Evolutionary conservation across 2,888 invertebrate species (phyloP).

Genomic region (Meteorus cinctellus): DNA sequence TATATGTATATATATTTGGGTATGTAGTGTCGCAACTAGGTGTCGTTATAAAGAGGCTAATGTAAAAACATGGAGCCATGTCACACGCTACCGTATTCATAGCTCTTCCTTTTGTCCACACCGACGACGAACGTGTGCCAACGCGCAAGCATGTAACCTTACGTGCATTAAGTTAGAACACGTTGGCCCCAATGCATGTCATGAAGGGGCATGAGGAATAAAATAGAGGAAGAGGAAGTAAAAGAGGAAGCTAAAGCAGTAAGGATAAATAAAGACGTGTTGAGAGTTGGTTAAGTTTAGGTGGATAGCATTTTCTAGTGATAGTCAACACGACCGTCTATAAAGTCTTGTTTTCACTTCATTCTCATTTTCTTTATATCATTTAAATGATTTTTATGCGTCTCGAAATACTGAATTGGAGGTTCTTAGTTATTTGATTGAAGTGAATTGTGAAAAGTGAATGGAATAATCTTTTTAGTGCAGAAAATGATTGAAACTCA

Average conservation of each 20-base stretch:
- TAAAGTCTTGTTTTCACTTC: too few species aligned
- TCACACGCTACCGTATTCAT: conserved; percentile 26
- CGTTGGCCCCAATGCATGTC: conserved; percentile 7
- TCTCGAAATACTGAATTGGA: too few species aligned
- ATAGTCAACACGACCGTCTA: too few species aligned
- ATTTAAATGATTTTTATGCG: too few species aligned
- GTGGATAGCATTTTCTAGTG: too few species aligned
- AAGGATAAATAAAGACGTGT: conserved; percentile 18
- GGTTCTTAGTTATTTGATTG: too few species aligned
- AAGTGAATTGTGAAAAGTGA: too few species aligned
- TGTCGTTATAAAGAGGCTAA: conserved; percentile 35
- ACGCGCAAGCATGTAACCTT: conserved; percentile 3
- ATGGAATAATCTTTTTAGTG: too few species aligned
- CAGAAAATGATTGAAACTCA: too few species aligned
- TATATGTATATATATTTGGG: background rate
- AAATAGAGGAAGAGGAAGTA: background rate
- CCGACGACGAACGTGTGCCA: background rate
- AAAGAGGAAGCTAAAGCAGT: conserved; percentile 7
- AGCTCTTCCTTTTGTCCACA: conserved; percentile 39
- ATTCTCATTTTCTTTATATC: too few species aligned
- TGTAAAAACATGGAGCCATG: conserved; percentile 18
- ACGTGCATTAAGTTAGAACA: conserved; percentile 21
- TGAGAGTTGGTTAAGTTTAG: conserved; percentile 29
- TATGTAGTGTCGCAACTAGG: conserved; percentile 17
- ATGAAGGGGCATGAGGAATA: conserved; percentile 10